These are phyloP conservation scores for Crematogaster levior DNA, from an alignment of 2,888 invertebrate species.

Conservation along the genomic window DNA sequence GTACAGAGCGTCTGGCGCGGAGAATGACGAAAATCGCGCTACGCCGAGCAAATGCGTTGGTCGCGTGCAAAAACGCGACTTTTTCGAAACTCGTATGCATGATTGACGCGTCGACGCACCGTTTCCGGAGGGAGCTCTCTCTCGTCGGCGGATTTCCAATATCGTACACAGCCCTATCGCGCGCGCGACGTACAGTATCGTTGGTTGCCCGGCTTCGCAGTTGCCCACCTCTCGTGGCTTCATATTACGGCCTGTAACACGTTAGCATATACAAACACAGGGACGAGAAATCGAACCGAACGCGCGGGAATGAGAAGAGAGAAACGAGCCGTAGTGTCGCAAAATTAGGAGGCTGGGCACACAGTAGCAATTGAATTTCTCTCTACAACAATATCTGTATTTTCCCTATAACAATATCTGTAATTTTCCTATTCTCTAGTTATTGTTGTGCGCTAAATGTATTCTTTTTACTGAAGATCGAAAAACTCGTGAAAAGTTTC, in stretches of 20 bases:
- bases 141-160: slow-evolving; percentile 70
- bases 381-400: not conserved
- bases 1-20: not conserved
- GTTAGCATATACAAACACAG: slow-evolving; percentile 82
- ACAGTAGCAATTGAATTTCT: slow-evolving; percentile 18
- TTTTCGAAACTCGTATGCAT: slow-evolving; percentile 48
- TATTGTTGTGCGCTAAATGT: not conserved
- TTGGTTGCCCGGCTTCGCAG: slow-evolving; percentile 60
- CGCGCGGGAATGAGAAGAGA: slow-evolving; percentile 51
- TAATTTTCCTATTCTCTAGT: not conserved
- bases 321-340: slow-evolving; percentile 46
- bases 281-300: slow-evolving; percentile 52
- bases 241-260: slow-evolving; percentile 80
- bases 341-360: slow-evolving; percentile 35
- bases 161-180: slow-evolving; percentile 64
- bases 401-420: not conserved
- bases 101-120: slow-evolving; percentile 65
- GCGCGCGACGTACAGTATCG: slow-evolving; percentile 48
- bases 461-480: not conserved
- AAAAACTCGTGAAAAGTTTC: not conserved
- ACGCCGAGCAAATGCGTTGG: not conserved
- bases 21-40: not conserved
- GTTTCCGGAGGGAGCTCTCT: slow-evolving; percentile 65
- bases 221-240: slow-evolving; percentile 66
- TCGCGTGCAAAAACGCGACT: slow-evolving; percentile 34